Conservation (phyloP, 2,797 vertebrate species). For the Gambusia yucatana region DNA sequence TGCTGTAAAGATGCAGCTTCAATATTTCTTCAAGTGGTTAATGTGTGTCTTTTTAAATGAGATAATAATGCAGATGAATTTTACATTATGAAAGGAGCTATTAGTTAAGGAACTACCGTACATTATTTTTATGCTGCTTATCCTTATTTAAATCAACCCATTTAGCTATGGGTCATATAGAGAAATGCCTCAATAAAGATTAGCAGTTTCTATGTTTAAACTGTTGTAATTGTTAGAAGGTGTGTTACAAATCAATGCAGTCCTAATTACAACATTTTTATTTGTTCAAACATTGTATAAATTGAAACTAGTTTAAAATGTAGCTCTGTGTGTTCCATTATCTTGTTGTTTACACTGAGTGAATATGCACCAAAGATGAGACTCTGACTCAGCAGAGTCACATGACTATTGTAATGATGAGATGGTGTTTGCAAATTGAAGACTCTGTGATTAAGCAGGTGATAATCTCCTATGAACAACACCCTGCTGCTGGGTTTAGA, state of each 20-base stretch:
- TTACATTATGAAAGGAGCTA: background rate
- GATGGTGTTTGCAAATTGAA: background rate
- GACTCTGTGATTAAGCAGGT: background rate
- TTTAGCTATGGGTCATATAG: background rate
- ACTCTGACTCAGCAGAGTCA: background rate
- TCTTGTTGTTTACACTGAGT: background rate
- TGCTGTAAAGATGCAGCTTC: background rate
- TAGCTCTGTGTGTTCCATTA: background rate
- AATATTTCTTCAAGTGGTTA: background rate
- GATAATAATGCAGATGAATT: background rate
- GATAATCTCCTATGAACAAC: constrained; percentile 12
- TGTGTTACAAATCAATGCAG: background rate
- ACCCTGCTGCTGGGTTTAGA: background rate
- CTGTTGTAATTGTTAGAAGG: background rate
- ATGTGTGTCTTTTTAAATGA: constrained; percentile 7
- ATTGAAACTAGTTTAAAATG: background rate
- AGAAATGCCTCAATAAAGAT: background rate
- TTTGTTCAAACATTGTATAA: background rate
- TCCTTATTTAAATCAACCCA: background rate
- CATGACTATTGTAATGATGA: background rate
- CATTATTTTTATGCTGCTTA: background rate
- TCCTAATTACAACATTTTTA: background rate
- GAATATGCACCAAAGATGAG: background rate
- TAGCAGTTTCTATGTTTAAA: background rate
- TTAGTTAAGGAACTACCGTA: background rate